Evolutionary conservation across 2,113 vertebrate species (phyloP), one percentile per base, ranked within the genome.

Genomic region (Stercorarius parasiticus): DNA sequence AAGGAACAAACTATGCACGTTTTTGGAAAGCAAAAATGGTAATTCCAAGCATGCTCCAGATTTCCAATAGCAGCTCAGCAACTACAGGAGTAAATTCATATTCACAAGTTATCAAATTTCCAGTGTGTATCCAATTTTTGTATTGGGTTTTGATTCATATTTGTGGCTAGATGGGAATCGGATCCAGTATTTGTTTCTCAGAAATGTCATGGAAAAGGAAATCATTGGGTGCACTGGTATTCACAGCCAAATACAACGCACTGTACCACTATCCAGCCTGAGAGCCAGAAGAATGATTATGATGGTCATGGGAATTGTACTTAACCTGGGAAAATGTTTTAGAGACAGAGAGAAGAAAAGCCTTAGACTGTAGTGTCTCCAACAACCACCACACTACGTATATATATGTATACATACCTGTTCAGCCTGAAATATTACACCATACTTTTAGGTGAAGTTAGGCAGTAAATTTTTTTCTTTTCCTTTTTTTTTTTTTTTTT

Each of bases 21-120:
- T 97, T 97, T 93, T 97, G 96, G 97, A 97, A 81, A 81, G 93
- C 78, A 96, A 67, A 90, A 62, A 34, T 47, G 71, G n/a, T 90
- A 96, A 97, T 97, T 97, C 97, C 96, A 94, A 96, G 93, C 93
- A 40, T 97, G 94, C 89, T 97, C 93, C 87, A 97, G 91, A 97
- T 95, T 93, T 97, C 93, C 95, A 91, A 94, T 85, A 88, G 89
- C 91, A 96, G 93, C 74, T 95, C 91, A 59, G 87, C 38, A 88
- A 66, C 93, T 91, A 40, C 91, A 81, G 90, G 81, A 93, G 89
- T 95, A 93, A 89, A 94, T 82, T 85, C 91, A 47, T 73, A 96
- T 96, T 96, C 96, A 71, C 95, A 96, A 91, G 89, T 96, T 91
- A 95, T 96, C 93, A 73, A 83, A 81, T 96, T 97, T 97, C 91